A percentile compares a stretch with the other conserved stretches of the same genome.
Conservation (phyloP, 2,797 vertebrate species). For the Fratercula arctica region DNA sequence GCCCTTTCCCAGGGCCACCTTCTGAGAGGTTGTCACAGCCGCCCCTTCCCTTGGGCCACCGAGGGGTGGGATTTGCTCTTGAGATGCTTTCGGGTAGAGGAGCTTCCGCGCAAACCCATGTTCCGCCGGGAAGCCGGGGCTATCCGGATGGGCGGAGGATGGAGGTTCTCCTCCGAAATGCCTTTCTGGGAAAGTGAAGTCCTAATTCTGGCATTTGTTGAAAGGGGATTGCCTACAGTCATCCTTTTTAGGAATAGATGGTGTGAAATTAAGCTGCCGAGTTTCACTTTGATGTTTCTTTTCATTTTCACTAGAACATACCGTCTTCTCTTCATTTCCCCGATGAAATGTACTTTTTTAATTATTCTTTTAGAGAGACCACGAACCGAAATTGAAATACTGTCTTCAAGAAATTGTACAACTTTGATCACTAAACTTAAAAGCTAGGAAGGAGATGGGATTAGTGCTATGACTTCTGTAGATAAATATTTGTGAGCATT, state of each 20-base stretch:
- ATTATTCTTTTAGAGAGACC: background rate
- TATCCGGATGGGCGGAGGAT: background rate
- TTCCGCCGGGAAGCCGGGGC: background rate
- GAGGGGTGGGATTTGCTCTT: background rate
- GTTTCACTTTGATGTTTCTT: conserved; percentile 2
- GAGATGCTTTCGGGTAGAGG: background rate
- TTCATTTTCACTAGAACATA: background rate
- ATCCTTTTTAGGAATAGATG: background rate
- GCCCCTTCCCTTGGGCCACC: background rate
- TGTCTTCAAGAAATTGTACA: background rate
- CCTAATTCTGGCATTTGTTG: background rate
- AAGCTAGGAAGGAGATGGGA: background rate
- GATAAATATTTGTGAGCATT: background rate
- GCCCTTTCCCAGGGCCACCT: background rate
- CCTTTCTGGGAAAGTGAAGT: background rate
- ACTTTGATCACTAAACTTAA: conserved; percentile 8
- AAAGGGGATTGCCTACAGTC: background rate
- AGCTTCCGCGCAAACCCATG: fast-evolving
- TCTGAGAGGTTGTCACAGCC: background rate
- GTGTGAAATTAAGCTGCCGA: background rate
- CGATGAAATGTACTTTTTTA: background rate
- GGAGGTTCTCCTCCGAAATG: background rate
- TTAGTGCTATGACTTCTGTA: background rate
- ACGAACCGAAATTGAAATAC: background rate
- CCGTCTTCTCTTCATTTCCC: background rate